Conservation (phyloP, 1,140 invertebrate species). For the Eulimnadia texana region DNA sequence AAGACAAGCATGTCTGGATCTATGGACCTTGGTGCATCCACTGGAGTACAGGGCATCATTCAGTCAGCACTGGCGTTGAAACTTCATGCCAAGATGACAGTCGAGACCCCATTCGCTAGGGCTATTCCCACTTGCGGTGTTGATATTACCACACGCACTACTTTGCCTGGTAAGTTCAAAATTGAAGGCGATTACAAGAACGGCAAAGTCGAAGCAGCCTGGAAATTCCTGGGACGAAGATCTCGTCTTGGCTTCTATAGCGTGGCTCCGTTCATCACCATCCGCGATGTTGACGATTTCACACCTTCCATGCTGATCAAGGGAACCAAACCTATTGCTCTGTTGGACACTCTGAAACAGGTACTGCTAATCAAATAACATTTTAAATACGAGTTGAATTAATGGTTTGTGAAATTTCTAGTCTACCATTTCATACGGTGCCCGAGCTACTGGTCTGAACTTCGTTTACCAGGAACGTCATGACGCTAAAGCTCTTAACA, state of each 20-base stretch:
- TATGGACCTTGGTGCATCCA: neutral
- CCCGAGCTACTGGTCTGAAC: constrained; percentile 2
- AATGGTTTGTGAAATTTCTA: neutral
- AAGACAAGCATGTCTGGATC: neutral
- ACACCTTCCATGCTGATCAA: constrained; percentile 2
- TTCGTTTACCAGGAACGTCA: neutral
- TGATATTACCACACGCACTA: neutral
- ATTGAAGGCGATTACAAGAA: constrained; percentile 2
- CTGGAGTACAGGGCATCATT: neutral
- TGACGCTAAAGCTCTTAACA: neutral
- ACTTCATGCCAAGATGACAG: neutral
- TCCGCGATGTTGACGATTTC: constrained; percentile 7
- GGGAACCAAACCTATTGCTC: constrained; percentile 10
- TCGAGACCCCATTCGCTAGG: constrained; percentile 6
- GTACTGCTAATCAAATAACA: neutral
- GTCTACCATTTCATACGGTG: neutral
- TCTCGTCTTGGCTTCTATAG: neutral
- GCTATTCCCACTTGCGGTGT: constrained; percentile 3
- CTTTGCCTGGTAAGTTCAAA: constrained; percentile 4
- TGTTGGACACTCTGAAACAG: neutral
- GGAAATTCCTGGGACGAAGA: constrained; percentile 3
- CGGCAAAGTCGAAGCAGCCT: constrained; percentile 3
- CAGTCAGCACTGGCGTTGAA: constrained; percentile 2
- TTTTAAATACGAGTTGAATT: too few species aligned
- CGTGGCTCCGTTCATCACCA: neutral